A percentile compares a stretch with the other conserved stretches of the same genome.
Evolutionary conservation across 2,888 invertebrate species (phyloP).

Genomic region (Epicampocera succincta): DNA sequence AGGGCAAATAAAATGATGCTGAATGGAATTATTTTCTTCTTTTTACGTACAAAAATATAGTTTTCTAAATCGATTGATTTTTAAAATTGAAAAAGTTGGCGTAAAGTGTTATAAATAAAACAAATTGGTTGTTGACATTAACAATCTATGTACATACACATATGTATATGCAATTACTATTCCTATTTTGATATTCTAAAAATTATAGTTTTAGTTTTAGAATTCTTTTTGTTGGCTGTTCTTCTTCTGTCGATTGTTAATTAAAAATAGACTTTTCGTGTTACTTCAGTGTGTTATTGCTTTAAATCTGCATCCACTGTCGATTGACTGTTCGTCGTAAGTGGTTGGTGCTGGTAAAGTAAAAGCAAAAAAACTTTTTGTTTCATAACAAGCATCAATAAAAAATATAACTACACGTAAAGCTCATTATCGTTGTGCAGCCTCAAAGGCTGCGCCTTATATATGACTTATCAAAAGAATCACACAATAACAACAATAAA

Average conservation of each 20-base stretch:
- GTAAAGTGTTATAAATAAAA: too few relatives aligned
- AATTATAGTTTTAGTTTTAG: neutral
- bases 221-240: neutral
- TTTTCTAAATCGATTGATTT: too few relatives aligned
- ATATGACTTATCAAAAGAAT: conserved; percentile 37
- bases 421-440: conserved; percentile 67
- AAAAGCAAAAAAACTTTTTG: conserved; percentile 52
- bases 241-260: conserved; percentile 7
- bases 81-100: too few relatives aligned
- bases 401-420: conserved; percentile 70
- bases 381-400: conserved; percentile 69
- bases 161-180: too few relatives aligned
- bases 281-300: neutral
- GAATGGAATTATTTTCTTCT: too few relatives aligned
- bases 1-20: too few relatives aligned
- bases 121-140: too few relatives aligned
- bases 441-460: conserved; percentile 66
- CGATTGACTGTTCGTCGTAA: conserved; percentile 27
- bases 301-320: conserved; percentile 5
- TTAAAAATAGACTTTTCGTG: neutral
- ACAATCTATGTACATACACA: too few relatives aligned
- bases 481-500: conserved; percentile 24
- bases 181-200: neutral
- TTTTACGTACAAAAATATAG: too few relatives aligned
- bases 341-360: conserved; percentile 16